phyloP scores from a whole-genome alignment of 2,888 invertebrate genomes.

The Spisula subtruncata region DNA sequence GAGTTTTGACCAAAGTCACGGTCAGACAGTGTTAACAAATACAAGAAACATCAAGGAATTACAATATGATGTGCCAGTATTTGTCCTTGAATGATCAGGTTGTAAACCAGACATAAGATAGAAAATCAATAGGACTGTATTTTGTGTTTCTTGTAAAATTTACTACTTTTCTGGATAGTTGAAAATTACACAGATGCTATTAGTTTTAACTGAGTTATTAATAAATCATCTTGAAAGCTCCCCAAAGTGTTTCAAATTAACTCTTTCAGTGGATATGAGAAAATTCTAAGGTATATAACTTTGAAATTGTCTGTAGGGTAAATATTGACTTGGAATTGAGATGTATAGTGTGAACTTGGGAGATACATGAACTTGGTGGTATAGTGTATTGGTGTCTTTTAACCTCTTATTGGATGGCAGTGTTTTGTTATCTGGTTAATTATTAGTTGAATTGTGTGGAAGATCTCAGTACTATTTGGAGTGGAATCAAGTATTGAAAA shows the following conservation, averaged over 20 bases:
- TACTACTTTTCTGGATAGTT: slow-evolving; percentile 6
- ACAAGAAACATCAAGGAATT: background rate
- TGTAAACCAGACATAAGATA: background rate
- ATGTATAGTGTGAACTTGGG: no score
- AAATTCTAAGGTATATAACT: slow-evolving; percentile 8
- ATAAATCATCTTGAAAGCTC: slow-evolving; percentile 7
- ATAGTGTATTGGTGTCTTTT: no score
- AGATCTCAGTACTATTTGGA: no score
- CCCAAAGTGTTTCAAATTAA: background rate
- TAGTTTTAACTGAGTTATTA: background rate
- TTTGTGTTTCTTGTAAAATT: background rate
- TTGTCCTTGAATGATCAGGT: background rate
- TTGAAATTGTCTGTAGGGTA: background rate
- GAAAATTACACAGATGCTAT: background rate
- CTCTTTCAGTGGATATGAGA: background rate
- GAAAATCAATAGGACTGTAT: background rate
- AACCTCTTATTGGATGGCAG: no score
- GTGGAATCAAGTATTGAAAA: no score
- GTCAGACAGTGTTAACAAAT: background rate
- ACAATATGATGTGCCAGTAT: background rate
- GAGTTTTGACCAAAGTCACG: background rate
- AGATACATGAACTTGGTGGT: no score
- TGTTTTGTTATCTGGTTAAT: slow-evolving; percentile 6
- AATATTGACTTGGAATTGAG: background rate
- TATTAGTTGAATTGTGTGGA: background rate